These are phyloP conservation scores for Tychaedon coryphoeus DNA, from an alignment of 2,113 vertebrate genomes.

Conservation along the genomic window DNA sequence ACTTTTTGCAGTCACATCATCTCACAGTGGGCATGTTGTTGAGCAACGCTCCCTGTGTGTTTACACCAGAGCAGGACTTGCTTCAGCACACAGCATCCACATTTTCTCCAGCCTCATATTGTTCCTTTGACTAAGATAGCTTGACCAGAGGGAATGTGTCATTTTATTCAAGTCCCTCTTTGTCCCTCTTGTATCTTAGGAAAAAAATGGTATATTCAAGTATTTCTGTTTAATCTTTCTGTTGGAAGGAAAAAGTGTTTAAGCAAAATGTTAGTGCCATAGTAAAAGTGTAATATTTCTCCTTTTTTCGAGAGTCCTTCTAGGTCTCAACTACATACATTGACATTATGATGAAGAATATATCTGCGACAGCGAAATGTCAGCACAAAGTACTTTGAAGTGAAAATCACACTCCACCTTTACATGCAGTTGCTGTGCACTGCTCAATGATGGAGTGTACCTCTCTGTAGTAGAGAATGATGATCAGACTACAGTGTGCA, in stretches of 20 bases:
- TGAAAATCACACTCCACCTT: neutral
- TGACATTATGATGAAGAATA: constrained; percentile 48
- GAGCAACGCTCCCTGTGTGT: constrained; percentile 17
- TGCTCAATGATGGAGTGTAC: constrained; percentile 53
- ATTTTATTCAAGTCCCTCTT: constrained; percentile 52
- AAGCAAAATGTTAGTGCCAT: constrained; percentile 67
- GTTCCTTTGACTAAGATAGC: constrained; percentile 67
- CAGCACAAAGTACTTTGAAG: neutral
- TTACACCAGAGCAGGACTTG: constrained; percentile 39
- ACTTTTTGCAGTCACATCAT: neutral
- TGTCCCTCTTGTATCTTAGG: constrained; percentile 37
- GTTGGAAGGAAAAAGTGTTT: constrained; percentile 40
- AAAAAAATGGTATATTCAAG: constrained; percentile 17
- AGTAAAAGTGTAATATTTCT: constrained; percentile 44
- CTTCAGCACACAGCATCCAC: constrained; percentile 61
- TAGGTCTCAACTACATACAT: constrained; percentile 27
- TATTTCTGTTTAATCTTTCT: constrained; percentile 49
- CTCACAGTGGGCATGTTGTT: constrained; percentile 8
- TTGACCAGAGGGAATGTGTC: constrained; percentile 52
- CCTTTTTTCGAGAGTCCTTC: constrained; percentile 44
- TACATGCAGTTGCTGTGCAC: constrained; percentile 53
- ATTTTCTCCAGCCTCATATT: constrained; percentile 27
- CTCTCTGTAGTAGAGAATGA: constrained; percentile 63
- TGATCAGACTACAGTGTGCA: constrained; percentile 54
- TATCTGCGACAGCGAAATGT: neutral